phyloP scores from a whole-genome alignment of 2,113 vertebrate genomes.

The Ifrita kowaldi region DNA sequence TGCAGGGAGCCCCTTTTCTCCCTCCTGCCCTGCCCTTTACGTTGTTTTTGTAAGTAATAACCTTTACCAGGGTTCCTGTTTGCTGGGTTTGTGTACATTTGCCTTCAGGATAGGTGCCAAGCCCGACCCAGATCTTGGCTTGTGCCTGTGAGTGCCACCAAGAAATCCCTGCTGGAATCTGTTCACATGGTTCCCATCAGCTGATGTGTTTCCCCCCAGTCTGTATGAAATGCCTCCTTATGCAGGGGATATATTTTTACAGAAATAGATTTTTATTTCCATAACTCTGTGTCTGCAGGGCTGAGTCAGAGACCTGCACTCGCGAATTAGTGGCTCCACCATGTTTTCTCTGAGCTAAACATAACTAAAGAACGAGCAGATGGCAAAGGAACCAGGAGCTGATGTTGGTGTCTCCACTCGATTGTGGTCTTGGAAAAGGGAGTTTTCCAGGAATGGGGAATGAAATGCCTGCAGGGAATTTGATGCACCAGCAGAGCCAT shows the following conservation, averaged over 20 bases:
- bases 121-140: not conserved
- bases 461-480: not conserved
- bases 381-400: not conserved
- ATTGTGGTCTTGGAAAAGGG: not conserved
- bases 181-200: not conserved
- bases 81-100: not conserved
- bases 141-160: not conserved
- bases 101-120: not conserved
- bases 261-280: not conserved
- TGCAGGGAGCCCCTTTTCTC: not conserved
- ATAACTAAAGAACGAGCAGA: not conserved
- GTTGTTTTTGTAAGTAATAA: not conserved
- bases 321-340: rapidly evolving
- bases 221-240: not conserved
- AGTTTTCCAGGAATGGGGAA: not conserved
- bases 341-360: not conserved
- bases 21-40: not conserved
- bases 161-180: not conserved
- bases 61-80: not conserved
- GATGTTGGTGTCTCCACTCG: not conserved
- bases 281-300: not conserved
- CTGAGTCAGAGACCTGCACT: not conserved
- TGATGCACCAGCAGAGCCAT: not conserved
- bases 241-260: not conserved
- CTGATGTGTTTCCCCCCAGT: not conserved